Evolutionary conservation across 2,888 invertebrate species (phyloP).

Genomic region (Heterodera filipjevi): DNA sequence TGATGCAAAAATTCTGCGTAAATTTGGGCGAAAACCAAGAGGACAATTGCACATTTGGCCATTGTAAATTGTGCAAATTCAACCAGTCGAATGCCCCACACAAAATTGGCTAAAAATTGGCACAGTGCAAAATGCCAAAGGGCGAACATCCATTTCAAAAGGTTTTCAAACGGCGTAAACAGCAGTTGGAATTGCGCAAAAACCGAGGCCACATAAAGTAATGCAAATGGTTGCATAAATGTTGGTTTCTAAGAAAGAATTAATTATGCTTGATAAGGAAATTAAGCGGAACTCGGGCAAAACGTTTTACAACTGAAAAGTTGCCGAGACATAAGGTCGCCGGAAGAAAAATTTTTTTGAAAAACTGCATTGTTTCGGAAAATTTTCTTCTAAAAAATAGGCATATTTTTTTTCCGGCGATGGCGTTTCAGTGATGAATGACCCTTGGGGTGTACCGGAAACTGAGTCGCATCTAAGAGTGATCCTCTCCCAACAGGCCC

Average conservation of each 20-base stretch:
- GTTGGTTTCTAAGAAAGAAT: slow-evolving; percentile 41
- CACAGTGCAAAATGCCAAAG: slow-evolving; percentile 71
- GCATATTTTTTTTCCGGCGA: too few species aligned
- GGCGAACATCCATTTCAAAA: slow-evolving; percentile 66
- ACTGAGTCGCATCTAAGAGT: too few species aligned
- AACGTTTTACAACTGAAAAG: background rate
- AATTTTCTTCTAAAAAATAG: too few species aligned
- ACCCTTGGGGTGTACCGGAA: too few species aligned
- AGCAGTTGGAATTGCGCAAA: slow-evolving; percentile 89
- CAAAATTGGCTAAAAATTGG: slow-evolving; percentile 23
- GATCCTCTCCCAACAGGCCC: too few species aligned
- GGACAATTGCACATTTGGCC: background rate
- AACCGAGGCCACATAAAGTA: slow-evolving; percentile 81
- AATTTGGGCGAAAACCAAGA: background rate
- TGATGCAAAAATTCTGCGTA: slow-evolving; percentile 22
- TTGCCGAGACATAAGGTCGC: background rate
- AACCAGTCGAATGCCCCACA: slow-evolving; percentile 9
- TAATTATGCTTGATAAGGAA: slow-evolving; percentile 3
- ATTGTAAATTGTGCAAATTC: slow-evolving; percentile 18
- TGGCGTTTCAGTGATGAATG: too few species aligned
- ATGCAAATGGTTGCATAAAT: slow-evolving; percentile 70
- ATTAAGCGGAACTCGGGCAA: too few species aligned
- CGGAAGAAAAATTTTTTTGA: too few species aligned
- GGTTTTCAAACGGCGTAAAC: slow-evolving; percentile 72
- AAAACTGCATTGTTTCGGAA: too few species aligned